Evolutionary conservation across 2,113 vertebrate species (phyloP).

Genomic region (Eptatretus burgeri): DNA sequence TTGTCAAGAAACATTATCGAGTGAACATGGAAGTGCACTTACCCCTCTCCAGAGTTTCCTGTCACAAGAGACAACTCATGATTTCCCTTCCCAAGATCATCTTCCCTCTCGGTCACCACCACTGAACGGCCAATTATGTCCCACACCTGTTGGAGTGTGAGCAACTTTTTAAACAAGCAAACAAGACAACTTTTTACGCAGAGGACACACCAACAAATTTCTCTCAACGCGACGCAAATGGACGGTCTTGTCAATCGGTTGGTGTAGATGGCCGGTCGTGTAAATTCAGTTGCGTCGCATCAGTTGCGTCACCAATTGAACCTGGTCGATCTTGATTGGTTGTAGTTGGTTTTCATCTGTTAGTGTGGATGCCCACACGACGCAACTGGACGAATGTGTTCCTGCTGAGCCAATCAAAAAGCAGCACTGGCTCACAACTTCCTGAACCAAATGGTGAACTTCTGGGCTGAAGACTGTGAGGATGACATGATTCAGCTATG

Average conservation of each 20-base stretch:
- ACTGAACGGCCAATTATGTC: conserved; percentile 58
- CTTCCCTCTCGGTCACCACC: conserved; percentile 39
- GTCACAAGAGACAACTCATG: conserved; percentile 35
- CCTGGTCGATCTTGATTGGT: not conserved
- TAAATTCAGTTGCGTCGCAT: not conserved
- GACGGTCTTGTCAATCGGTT: not conserved
- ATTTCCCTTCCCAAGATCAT: conserved; percentile 35
- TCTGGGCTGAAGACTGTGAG: too few relatives aligned
- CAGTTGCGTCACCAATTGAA: not conserved
- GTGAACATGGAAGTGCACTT: conserved; percentile 10
- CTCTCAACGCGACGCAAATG: not conserved
- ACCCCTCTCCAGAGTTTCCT: conserved; percentile 51
- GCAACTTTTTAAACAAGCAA: too few relatives aligned
- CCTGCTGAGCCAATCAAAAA: too few relatives aligned
- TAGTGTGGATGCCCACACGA: too few relatives aligned
- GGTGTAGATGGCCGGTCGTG: not conserved
- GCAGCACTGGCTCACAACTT: too few relatives aligned
- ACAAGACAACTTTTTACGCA: not conserved
- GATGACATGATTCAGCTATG: too few relatives aligned
- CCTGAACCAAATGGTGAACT: too few relatives aligned
- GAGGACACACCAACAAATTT: not conserved
- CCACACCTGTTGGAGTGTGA: conserved; percentile 25
- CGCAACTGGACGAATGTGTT: too few relatives aligned
- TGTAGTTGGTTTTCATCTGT: too few relatives aligned
- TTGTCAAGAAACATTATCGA: not conserved